These are phyloP conservation scores for Erpornis zantholeuca DNA, from an alignment of 2,113 vertebrate genomes.

Conservation along the genomic window DNA sequence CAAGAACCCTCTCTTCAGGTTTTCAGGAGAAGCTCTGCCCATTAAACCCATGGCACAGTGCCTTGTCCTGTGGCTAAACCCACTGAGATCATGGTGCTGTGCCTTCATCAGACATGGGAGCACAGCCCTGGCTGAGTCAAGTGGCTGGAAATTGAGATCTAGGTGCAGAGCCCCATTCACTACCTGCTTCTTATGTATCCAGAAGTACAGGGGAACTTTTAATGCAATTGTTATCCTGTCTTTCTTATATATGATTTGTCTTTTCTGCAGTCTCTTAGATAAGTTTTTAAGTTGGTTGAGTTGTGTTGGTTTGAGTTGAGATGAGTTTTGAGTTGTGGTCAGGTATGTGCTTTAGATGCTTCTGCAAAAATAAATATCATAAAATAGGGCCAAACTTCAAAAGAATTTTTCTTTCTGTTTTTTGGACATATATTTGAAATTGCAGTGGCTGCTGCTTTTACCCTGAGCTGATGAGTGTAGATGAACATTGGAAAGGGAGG, in stretches of 20 bases:
- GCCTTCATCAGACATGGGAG: not conserved
- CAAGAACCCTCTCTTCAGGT: not conserved
- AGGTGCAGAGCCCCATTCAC: no score
- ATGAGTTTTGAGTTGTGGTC: no score
- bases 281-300: not conserved
- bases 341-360: not conserved
- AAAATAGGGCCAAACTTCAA: not conserved
- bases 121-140: not conserved
- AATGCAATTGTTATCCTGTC: not conserved
- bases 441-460: not conserved
- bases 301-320: no score
- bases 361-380: not conserved
- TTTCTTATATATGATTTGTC: not conserved
- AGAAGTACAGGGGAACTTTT: not conserved
- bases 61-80: not conserved
- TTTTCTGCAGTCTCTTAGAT: not conserved
- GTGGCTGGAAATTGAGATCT: not conserved
- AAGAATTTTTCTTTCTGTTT: not conserved
- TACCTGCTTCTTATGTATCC: not conserved
- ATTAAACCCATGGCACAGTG: not conserved
- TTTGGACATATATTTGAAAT: not conserved
- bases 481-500: not conserved
- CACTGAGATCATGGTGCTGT: accelerated
- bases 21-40: not conserved
- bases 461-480: not conserved